Conservation (phyloP, 1,140 invertebrate species). For the Parasteatoda tepidariorum region DNA sequence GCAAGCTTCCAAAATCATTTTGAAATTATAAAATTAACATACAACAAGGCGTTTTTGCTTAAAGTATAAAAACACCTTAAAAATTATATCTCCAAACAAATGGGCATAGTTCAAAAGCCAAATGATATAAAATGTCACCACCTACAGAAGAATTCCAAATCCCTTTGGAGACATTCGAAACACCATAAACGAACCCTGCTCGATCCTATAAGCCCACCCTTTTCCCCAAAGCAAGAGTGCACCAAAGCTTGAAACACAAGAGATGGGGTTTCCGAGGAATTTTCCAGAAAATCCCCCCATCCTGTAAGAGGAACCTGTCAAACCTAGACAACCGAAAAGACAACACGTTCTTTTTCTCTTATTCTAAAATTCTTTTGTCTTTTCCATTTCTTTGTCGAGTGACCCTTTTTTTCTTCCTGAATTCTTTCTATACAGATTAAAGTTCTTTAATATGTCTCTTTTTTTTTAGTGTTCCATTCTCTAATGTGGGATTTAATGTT, state of each 20-base stretch:
- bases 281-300: not conserved
- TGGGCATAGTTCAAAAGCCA: not conserved
- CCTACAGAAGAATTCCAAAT: not conserved
- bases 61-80: not conserved
- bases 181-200: constrained; percentile 26
- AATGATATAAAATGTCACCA: not conserved
- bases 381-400: not conserved
- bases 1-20: no score
- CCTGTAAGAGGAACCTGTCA: constrained; percentile 29
- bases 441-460: no score
- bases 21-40: no score
- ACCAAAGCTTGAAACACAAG: constrained; percentile 36
- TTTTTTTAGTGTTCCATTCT: no score
- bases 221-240: constrained; percentile 13
- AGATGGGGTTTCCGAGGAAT: not conserved
- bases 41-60: no score
- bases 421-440: constrained; percentile 10
- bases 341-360: not conserved
- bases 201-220: constrained; percentile 2
- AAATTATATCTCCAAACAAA: not conserved
- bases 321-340: constrained; percentile 18
- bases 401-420: not conserved
- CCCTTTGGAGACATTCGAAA: not conserved
- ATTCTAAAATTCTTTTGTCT: not conserved
- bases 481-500: no score